phyloP scores from a whole-genome alignment of 2,113 vertebrate species.

The Nothoprocta pentlandii region DNA sequence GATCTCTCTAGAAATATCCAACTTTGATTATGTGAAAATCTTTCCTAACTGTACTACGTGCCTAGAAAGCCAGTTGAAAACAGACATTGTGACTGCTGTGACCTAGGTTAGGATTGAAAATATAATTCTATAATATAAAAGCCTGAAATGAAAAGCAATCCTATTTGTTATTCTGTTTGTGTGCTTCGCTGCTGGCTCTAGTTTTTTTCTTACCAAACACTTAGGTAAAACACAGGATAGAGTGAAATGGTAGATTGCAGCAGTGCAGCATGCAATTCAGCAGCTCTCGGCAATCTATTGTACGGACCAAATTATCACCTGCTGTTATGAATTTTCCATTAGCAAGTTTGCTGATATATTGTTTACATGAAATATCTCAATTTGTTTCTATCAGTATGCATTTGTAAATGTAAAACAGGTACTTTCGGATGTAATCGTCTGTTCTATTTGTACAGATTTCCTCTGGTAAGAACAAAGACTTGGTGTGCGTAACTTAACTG shows the following conservation, averaged over 20 bases:
- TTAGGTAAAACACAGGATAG: neutral
- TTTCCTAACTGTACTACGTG: constrained; percentile 68
- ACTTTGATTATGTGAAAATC: constrained; percentile 80
- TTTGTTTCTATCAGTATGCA: neutral
- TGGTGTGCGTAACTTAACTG: neutral
- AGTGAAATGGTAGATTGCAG: neutral
- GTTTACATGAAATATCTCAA: neutral
- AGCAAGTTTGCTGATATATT: neutral
- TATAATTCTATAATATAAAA: constrained; percentile 17
- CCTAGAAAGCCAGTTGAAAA: constrained; percentile 73
- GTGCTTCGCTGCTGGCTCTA: neutral
- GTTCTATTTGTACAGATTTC: neutral
- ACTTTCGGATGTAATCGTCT: neutral
- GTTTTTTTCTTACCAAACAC: neutral
- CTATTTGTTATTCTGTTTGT: constrained; percentile 33
- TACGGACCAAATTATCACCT: neutral
- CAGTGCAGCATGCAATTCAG: neutral
- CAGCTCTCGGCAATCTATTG: neutral
- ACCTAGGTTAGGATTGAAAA: constrained; percentile 50
- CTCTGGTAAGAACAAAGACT: neutral
- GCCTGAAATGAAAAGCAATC: constrained; percentile 3
- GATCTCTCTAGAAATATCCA: constrained; percentile 80
- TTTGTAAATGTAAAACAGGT: neutral
- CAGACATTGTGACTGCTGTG: constrained; percentile 44
- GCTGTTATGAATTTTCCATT: neutral